phyloP scores from a whole-genome alignment of 2,888 invertebrate genomes.

The Ophion ellenae region DNA sequence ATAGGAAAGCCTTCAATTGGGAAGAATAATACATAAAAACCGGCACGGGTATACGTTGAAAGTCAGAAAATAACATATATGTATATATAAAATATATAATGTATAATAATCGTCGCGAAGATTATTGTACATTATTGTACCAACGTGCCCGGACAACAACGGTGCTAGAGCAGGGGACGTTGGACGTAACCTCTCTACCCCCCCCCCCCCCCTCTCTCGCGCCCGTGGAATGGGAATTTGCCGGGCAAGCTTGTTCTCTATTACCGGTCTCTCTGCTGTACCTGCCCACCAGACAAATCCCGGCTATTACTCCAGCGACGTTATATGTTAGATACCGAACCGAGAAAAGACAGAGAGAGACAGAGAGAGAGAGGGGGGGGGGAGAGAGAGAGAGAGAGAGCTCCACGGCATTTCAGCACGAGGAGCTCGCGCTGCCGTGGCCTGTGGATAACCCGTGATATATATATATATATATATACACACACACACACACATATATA shows the following conservation, averaged over 20 bases:
- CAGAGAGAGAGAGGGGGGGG: too few relatives aligned
- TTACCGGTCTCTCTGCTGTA: slow-evolving; percentile 68
- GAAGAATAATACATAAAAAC: too few relatives aligned
- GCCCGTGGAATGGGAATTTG: slow-evolving; percentile 59
- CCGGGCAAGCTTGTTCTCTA: slow-evolving; percentile 67
- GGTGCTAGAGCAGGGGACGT: slow-evolving; percentile 19
- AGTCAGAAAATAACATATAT: too few relatives aligned
- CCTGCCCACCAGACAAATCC: slow-evolving; percentile 77
- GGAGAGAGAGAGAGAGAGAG: slow-evolving; percentile 31
- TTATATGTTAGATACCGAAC: slow-evolving; percentile 73
- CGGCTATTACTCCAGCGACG: slow-evolving; percentile 72
- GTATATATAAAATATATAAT: too few relatives aligned
- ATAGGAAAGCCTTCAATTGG: too few relatives aligned
- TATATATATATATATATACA: slow-evolving; percentile 18
- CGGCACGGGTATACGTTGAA: too few relatives aligned
- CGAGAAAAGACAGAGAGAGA: slow-evolving; percentile 35
- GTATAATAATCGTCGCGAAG: slow-evolving; percentile 57
- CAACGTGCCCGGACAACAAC: slow-evolving; percentile 45
- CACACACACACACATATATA: too few relatives aligned
- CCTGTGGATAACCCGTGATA: slow-evolving; percentile 42
- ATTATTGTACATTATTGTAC: too few relatives aligned
- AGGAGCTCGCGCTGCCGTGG: slow-evolving; percentile 43
- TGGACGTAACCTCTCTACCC: slow-evolving; percentile 8
- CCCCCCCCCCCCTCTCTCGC: slow-evolving; percentile 8
- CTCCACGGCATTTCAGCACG: slow-evolving; percentile 64